A percentile compares a stretch with the other conserved stretches of the same genome.
Conservation (phyloP, 2,797 vertebrate species). For the Chelidonichthys spinosus region DNA sequence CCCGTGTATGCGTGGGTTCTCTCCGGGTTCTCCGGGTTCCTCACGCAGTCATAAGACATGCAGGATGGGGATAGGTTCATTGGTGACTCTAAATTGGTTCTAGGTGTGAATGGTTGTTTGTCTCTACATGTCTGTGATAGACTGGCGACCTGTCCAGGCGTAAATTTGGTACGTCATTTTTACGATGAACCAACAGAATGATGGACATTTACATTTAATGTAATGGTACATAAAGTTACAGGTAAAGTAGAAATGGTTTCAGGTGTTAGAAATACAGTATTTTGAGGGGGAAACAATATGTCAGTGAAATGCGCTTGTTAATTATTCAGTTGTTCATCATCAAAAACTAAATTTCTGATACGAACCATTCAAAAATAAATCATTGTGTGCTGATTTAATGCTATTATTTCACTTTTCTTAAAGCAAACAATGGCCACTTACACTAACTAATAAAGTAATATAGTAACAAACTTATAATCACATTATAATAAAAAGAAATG, state of each 20-base stretch:
- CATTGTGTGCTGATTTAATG: neutral
- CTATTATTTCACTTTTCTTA: neutral
- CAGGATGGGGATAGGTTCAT: no score
- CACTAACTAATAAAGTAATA: neutral
- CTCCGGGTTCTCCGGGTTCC: no score
- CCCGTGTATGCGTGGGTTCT: no score
- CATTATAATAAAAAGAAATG: neutral
- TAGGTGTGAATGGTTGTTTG: no score
- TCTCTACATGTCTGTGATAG: no score
- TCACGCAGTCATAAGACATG: no score
- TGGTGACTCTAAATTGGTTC: no score
- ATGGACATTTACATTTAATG: neutral
- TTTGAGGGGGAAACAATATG: neutral
- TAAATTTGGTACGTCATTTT: neutral
- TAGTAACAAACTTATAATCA: neutral
- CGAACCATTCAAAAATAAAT: neutral
- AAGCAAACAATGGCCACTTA: neutral
- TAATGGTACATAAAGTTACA: neutral
- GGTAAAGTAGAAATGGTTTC: neutral
- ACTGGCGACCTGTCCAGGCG: no score
- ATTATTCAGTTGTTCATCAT: neutral
- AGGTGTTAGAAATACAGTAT: neutral
- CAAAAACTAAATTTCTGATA: neutral
- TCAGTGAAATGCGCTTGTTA: neutral
- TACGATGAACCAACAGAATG: neutral